phyloP scores from a whole-genome alignment of 2,888 invertebrate genomes.

The Caenorhabditis sp. region DNA sequence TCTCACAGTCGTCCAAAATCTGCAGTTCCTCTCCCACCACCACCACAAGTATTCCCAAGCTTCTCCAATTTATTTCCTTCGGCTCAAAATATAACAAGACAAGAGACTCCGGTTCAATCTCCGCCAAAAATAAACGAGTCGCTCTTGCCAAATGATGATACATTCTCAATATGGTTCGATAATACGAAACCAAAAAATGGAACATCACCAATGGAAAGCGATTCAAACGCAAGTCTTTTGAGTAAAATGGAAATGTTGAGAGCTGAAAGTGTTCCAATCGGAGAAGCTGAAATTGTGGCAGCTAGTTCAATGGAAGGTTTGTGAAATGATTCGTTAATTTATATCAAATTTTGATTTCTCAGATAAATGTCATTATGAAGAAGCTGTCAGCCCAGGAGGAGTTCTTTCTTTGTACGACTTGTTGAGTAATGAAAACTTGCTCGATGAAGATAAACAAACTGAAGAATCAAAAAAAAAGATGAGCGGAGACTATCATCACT shows the following conservation, averaged over 20 bases:
- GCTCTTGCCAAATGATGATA: slow-evolving; percentile 25
- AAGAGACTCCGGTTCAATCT: background rate
- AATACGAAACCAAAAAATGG: slow-evolving; percentile 16
- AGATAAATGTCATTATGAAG: background rate
- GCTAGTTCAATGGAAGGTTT: background rate
- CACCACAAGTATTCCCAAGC: background rate
- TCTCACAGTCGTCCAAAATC: background rate
- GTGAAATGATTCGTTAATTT: too few species aligned
- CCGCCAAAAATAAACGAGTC: slow-evolving; percentile 32
- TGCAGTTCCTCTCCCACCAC: background rate
- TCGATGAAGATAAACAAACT: slow-evolving; percentile 1
- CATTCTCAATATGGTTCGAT: slow-evolving; percentile 40
- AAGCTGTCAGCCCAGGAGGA: background rate
- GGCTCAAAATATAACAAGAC: background rate
- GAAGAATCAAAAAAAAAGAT: background rate
- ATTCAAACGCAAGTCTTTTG: slow-evolving; percentile 14
- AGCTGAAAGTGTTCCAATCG: background rate
- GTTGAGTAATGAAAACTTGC: slow-evolving; percentile 28
- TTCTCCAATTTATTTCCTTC: background rate
- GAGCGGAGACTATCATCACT: background rate
- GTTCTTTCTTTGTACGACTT: slow-evolving; percentile 23
- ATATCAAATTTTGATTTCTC: too few species aligned
- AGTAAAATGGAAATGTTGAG: slow-evolving; percentile 25
- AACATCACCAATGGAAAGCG: background rate
- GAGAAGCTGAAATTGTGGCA: background rate